phyloP scores from a whole-genome alignment of 2,888 invertebrate genomes.

The Embidobia sp. region DNA sequence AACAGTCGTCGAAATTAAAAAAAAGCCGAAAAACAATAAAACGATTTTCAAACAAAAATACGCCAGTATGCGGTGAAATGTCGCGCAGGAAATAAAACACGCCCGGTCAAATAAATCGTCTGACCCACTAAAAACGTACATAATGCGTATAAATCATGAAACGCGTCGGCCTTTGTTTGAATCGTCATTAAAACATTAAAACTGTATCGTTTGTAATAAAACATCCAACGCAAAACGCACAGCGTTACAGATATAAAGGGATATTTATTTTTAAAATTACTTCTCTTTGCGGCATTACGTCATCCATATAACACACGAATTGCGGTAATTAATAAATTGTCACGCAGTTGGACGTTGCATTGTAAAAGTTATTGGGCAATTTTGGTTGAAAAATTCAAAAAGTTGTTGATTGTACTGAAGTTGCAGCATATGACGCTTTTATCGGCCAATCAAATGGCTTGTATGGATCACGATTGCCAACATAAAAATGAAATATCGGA shows the following conservation, averaged over 20 bases:
- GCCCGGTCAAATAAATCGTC: conserved; percentile 55
- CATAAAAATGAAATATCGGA: too few relatives aligned
- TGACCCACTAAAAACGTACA: conserved; percentile 52
- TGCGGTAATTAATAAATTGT: too few relatives aligned
- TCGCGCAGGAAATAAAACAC: conserved; percentile 43
- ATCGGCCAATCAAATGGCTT: too few relatives aligned
- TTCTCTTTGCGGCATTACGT: too few relatives aligned
- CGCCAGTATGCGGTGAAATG: conserved; percentile 31
- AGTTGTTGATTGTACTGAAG: too few relatives aligned
- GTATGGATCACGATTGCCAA: too few relatives aligned
- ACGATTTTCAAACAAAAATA: conserved; percentile 41
- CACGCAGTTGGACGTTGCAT: too few relatives aligned
- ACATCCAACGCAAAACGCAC: not conserved
- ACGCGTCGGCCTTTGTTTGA: conserved; percentile 32
- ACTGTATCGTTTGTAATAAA: conserved; percentile 27
- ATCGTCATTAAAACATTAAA: conserved; percentile 25
- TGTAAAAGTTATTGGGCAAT: too few relatives aligned
- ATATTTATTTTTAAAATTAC: too few relatives aligned
- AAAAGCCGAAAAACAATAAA: conserved; percentile 37
- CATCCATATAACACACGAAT: too few relatives aligned
- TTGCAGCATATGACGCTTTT: too few relatives aligned
- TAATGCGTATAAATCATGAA: conserved; percentile 52
- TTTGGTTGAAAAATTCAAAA: too few relatives aligned
- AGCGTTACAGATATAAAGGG: not conserved
- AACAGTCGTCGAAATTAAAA: conserved; percentile 45